Conservation (phyloP, 2,888 invertebrate species). For the Psylliodes chrysocephalus region DNA sequence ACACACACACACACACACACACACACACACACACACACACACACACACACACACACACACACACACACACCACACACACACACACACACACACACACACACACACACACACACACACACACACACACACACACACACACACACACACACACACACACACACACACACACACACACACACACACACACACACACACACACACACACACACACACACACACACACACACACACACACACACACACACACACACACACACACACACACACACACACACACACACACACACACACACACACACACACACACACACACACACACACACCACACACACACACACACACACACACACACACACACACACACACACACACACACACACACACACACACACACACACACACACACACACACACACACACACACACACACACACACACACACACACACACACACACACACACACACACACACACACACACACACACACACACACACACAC, state of each 20-base stretch:
- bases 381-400: slow-evolving; percentile 3
- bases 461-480: slow-evolving; percentile 1
- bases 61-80: too few species aligned
- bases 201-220: slow-evolving; percentile 10
- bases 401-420: background rate
- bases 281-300: background rate
- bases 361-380: slow-evolving; percentile 3
- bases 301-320: too few species aligned
- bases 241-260: slow-evolving; percentile 3
- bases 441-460: slow-evolving; percentile 3
- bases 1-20: slow-evolving; percentile 13
- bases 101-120: slow-evolving; percentile 9
- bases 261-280: slow-evolving; percentile 10
- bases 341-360: slow-evolving; percentile 3
- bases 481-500: slow-evolving; percentile 1
- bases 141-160: slow-evolving; percentile 7
- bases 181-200: background rate
- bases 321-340: too few species aligned
- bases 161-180: slow-evolving; percentile 3
- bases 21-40: slow-evolving; percentile 10
- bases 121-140: slow-evolving; percentile 7
- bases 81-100: slow-evolving; percentile 5
- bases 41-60: slow-evolving; percentile 10
- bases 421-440: slow-evolving; percentile 5
- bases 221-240: slow-evolving; percentile 6